phyloP scores from a whole-genome alignment of 2,797 vertebrate species.

The Ctenopoma multispine region DNA sequence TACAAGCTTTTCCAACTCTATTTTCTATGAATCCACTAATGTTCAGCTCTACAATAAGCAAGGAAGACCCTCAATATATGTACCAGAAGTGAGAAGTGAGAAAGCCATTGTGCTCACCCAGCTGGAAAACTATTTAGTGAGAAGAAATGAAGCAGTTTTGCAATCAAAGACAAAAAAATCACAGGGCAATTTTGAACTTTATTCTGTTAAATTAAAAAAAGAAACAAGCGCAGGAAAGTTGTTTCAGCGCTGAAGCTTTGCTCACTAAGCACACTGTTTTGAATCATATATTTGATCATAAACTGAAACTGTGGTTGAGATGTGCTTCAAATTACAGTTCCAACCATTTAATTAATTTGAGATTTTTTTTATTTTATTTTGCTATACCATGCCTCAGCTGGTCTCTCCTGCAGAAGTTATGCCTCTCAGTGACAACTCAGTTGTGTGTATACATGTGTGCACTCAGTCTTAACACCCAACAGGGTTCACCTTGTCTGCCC shows the following conservation, averaged over 20 bases:
- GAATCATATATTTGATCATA: constrained; percentile 30
- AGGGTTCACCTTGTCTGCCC: constrained; percentile 74
- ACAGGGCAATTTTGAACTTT: neutral
- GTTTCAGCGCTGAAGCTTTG: constrained; percentile 8
- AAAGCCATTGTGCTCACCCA: constrained; percentile 6
- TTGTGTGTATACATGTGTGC: constrained; percentile 7
- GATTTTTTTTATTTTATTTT: constrained; percentile 44
- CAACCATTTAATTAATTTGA: constrained; percentile 49
- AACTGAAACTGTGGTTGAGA: constrained; percentile 32
- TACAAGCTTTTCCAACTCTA: neutral
- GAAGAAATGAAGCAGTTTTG: constrained; percentile 4
- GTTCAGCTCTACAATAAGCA: constrained; percentile 13
- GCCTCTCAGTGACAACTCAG: constrained; percentile 33
- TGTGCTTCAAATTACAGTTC: constrained; percentile 17
- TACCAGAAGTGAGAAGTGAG: neutral
- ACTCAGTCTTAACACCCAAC: constrained; percentile 27
- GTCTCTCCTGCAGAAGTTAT: constrained; percentile 18
- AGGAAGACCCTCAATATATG: neutral
- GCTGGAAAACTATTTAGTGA: constrained; percentile 20
- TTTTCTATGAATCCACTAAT: neutral
- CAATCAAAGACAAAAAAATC: constrained; percentile 22
- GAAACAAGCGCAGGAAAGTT: neutral
- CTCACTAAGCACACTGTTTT: constrained; percentile 15
- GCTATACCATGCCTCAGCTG: constrained; percentile 28
- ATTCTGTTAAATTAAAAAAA: constrained; percentile 18